Conservation (phyloP, 2,888 invertebrate species). For the Trichogramma evanescens region DNA sequence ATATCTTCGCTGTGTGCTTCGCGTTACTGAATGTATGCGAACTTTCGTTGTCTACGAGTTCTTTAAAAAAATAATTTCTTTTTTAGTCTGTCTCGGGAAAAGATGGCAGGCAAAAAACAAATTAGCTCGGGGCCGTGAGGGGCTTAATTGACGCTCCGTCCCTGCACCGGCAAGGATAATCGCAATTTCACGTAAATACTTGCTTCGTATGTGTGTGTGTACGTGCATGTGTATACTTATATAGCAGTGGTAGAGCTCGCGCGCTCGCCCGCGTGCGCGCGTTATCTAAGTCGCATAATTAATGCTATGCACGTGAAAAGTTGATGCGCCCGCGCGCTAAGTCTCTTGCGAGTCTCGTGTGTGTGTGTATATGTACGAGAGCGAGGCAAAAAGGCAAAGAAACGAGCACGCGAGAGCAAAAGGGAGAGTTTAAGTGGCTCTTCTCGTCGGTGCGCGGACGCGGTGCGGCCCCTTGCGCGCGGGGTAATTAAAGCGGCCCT, state of each 20-base stretch:
- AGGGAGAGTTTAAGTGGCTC: too few relatives aligned
- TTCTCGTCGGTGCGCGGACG: constrained; percentile 22
- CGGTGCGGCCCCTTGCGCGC: constrained; percentile 23
- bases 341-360: neutral
- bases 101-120: too few relatives aligned
- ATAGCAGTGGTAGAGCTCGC: neutral
- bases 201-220: too few relatives aligned
- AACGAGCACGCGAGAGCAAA: too few relatives aligned
- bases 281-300: constrained; percentile 14
- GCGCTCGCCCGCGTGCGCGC: neutral
- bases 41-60: too few relatives aligned
- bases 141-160: constrained; percentile 10
- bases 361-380: too few relatives aligned
- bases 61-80: too few relatives aligned
- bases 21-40: too few relatives aligned
- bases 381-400: too few relatives aligned
- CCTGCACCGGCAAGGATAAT: constrained; percentile 1
- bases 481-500: constrained; percentile 18
- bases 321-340: neutral
- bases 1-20: too few relatives aligned
- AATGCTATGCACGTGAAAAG: constrained; percentile 15
- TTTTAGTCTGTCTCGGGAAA: too few relatives aligned
- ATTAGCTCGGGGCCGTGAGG: too few relatives aligned
- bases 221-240: constrained; percentile 1
- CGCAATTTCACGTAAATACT: neutral